Evolutionary conservation across 2,797 vertebrate species (phyloP), one percentile per base, ranked within the genome.

Genomic region (Tiaroga cobitis): DNA sequence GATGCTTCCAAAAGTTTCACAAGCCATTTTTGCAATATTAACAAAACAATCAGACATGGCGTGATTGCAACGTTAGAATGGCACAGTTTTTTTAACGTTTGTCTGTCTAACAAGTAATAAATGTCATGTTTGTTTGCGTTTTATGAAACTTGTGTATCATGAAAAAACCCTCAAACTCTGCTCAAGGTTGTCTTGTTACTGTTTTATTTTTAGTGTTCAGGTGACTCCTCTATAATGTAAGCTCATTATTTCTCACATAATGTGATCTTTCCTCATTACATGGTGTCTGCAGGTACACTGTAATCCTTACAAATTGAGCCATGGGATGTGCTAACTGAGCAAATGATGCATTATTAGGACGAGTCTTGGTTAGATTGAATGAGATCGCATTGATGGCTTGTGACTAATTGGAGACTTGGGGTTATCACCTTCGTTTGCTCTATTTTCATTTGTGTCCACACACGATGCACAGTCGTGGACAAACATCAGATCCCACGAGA

Each of bases 371-470:
- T 68, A 37, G 21, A 56, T 37, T 43, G 37, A 72, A 16, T 41
- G 18, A 43, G n/a, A 61, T 65, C 29, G 63, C 26, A 0, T 65
- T 32, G 63, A 65, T 65, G 13, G 26, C 26, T 65, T 69, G 11
- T 59, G 74, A 59, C 61, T 83, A 83, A 83, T 83, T 83, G 82
- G 82, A 83, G 82, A 37, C 73, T 77, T 67, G 82, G 82, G 82
- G 59, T 83, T 83, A 63, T 68, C 46, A 26, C 49, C 16, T 43
- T 46, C 11, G 43, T 3, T 46, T 29, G 51, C 54, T 83, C 69
- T 3, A 15, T 59, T 32, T 24, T 46, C 24, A 56, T 76, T 77
- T 29, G 65, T 59, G 39, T 21, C 41, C 29, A 21, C 76, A 67
- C 65, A 37, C 29, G 21, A 46, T 24, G 32, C 41, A 13, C 54